These are phyloP conservation scores for Salminus brasiliensis DNA, from an alignment of 2,113 vertebrate species.

Conservation along the genomic window DNA sequence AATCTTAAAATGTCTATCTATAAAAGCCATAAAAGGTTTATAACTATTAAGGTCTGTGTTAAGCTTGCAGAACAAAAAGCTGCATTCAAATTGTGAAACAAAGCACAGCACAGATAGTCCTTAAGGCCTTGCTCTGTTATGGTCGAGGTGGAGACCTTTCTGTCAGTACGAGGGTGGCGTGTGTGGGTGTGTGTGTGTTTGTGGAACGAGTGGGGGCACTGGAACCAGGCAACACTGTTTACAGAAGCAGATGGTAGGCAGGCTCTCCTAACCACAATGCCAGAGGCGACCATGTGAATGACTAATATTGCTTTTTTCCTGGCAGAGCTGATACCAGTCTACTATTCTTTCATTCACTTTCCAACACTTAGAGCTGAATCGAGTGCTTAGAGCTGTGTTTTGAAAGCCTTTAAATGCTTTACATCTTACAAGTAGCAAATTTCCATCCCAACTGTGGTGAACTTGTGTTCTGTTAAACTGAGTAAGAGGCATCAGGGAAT, in stretches of 20 bases:
- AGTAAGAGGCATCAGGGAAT: not conserved
- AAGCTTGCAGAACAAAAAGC: not conserved
- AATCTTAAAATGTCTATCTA: not conserved
- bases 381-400: not conserved
- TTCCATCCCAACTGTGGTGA: not conserved
- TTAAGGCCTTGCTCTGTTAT: not conserved
- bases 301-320: conserved; percentile 23
- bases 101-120: not conserved
- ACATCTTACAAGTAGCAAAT: not conserved
- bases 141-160: not conserved
- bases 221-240: conserved; percentile 34
- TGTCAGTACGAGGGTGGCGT: not conserved
- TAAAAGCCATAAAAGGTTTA: not conserved
- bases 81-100: not conserved
- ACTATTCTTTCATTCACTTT: conserved; percentile 9
- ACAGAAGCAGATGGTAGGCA: conserved; percentile 52
- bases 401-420: not conserved
- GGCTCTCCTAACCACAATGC: conserved; percentile 41
- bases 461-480: not conserved
- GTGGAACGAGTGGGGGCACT: not conserved
- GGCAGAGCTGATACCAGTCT: conserved; percentile 14
- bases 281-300: conserved; percentile 37
- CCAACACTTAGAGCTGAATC: not conserved
- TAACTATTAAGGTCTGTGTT: not conserved
- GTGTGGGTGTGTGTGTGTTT: conserved; percentile 11